Percentiles rank a stretch among this genome's conserved stretches.
These are phyloP conservation scores for Neopelma chrysocephalum DNA, from an alignment of 2,797 vertebrate genomes.

Conservation along the genomic window DNA sequence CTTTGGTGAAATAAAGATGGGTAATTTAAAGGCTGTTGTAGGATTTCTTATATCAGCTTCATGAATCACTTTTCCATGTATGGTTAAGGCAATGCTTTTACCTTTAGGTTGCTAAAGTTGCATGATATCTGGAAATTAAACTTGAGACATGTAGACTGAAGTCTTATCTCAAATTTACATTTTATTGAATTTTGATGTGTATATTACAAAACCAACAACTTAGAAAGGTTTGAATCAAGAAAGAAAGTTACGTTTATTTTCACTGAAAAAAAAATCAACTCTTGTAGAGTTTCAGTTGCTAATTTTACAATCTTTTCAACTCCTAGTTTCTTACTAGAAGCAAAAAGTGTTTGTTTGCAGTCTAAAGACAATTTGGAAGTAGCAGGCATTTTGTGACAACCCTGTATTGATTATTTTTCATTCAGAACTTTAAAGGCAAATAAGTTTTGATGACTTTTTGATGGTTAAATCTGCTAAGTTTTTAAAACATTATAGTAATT, in stretches of 20 bases:
- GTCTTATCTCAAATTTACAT: neutral
- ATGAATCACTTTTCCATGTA: neutral
- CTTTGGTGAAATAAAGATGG: neutral
- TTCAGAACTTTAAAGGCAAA: neutral
- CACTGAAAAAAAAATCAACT: neutral
- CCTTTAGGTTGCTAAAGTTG: neutral
- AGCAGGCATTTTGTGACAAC: neutral
- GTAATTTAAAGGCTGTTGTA: neutral
- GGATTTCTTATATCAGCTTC: neutral
- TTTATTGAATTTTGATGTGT: neutral
- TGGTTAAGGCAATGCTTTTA: neutral
- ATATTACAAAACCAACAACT: fast-evolving
- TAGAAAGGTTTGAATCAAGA: neutral
- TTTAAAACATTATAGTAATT: neutral
- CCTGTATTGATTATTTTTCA: neutral
- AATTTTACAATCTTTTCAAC: neutral
- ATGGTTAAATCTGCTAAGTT: neutral
- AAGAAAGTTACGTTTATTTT: neutral
- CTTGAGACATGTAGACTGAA: neutral
- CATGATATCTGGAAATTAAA: neutral
- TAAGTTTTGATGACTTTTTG: neutral
- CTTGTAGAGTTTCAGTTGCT: neutral
- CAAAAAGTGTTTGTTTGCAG: neutral
- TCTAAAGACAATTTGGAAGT: neutral
- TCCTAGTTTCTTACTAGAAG: neutral